phyloP scores from a whole-genome alignment of 2,888 invertebrate genomes.

The Drosophila meridiana region DNA sequence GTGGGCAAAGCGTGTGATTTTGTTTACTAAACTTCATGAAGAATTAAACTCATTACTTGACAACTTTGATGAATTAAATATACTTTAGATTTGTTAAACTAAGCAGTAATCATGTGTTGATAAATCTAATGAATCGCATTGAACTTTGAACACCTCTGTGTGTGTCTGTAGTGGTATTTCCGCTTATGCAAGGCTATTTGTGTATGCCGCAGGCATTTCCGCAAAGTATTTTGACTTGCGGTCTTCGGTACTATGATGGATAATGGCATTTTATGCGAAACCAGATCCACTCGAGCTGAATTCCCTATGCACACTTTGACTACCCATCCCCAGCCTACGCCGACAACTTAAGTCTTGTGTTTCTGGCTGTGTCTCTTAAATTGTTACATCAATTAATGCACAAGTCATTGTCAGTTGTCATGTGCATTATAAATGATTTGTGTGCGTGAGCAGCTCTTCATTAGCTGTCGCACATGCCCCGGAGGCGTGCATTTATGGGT shows the following conservation, averaged over 20 bases:
- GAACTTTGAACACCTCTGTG: not conserved
- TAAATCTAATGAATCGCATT: not conserved
- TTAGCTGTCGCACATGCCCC: constrained; percentile 53
- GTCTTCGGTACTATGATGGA: constrained; percentile 68
- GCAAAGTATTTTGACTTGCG: constrained; percentile 72
- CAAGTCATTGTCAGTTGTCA: constrained; percentile 77
- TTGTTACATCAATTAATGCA: constrained; percentile 74
- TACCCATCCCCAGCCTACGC: not conserved
- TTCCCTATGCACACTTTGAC: constrained; percentile 29
- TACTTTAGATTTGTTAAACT: not conserved
- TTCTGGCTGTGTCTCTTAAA: constrained; percentile 51
- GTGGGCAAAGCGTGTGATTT: not conserved
- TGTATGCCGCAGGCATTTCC: constrained; percentile 62
- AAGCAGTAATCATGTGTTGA: not conserved
- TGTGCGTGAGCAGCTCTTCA: constrained; percentile 66
- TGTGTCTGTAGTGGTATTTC: constrained; percentile 1
- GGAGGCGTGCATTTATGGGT: constrained; percentile 66
- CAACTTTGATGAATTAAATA: not conserved
- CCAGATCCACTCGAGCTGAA: constrained; percentile 48
- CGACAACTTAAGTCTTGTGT: not conserved
- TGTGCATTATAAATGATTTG: constrained; percentile 78
- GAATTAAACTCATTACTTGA: not conserved
- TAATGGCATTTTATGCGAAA: constrained; percentile 72
- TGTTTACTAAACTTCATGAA: not conserved
- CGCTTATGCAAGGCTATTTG: constrained; percentile 2